Conservation (phyloP, 2,113 vertebrate genomes). For the Gymnobelideus leadbeateri region DNA sequence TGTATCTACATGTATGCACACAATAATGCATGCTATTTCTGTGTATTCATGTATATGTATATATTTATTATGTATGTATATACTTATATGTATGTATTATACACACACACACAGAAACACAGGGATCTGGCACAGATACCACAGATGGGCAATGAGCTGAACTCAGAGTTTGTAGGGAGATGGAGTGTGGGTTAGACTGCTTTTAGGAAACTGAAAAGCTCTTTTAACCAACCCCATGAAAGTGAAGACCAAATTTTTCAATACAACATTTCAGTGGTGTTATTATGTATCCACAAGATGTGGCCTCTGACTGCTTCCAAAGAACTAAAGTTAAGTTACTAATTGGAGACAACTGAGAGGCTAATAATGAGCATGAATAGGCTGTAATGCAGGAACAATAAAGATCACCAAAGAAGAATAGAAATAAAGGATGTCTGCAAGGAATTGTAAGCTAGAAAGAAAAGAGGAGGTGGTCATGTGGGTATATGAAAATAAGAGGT, state of each 20-base stretch:
- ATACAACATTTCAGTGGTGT: neutral
- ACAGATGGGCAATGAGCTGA: neutral
- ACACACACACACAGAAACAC: neutral
- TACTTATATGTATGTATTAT: too few species aligned
- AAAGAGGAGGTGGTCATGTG: neutral
- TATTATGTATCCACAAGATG: neutral
- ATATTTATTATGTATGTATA: too few species aligned
- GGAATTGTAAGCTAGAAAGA: neutral
- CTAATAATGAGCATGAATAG: neutral
- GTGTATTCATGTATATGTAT: neutral
- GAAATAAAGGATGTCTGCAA: neutral
- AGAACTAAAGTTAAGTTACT: neutral
- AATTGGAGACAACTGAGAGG: neutral
- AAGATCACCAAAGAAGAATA: neutral
- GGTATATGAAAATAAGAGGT: neutral
- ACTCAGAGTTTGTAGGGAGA: neutral
- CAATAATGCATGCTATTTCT: neutral
- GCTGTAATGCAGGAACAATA: neutral
- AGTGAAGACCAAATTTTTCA: neutral
- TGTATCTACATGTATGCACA: neutral
- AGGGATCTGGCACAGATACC: neutral
- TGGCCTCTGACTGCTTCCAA: neutral
- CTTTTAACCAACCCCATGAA: neutral
- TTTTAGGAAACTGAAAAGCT: neutral
- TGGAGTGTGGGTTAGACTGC: neutral